Evolutionary conservation across 23 tunicate species (phyloP), one percentile per base, ranked within the genome.

Genomic region (Trididemnum nubilum): DNA sequence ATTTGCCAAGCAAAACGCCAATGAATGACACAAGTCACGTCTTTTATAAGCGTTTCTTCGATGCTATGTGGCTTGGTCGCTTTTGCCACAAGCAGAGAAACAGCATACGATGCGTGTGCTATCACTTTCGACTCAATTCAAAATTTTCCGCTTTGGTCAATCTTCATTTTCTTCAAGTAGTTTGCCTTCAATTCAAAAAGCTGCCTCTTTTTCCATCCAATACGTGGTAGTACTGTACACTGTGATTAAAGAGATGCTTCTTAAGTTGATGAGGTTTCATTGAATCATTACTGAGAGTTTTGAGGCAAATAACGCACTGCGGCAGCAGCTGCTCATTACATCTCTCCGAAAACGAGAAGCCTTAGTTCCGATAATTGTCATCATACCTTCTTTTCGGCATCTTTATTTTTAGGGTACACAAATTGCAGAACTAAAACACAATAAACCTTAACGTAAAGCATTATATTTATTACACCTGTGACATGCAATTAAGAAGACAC

Each of bases 1-100:
- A 72, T 37, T 72, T 23, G 85, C 85, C 79, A 69, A 81, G 85
- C 79, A 81, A 74, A 81, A 81, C 26, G 61, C 31, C 60, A 69
- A 58, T 81, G 36, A 81, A 81, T 81, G 69, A 63, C 69, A 63
- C 69, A 63, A 63, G 69, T 24, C 69, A 63, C 69, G 69, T 4
- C 27, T n/a, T 63, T 63, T 63, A 63, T 63, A 28, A 63, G 69
- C 69, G 69, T 63, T 28, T 63, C 69, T 63, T 23, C 69, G 69
- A 63, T 63, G 69, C 27, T 63, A 15, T 18, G 69, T 63, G 69
- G 69, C 69, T 63, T 63, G 27, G 19, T 63, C 27, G 69, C 69
- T 28, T 63, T 63, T 28, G 69, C 69, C 69, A 63, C 69, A 24
- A 63, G 69, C 69, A 63, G 69, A 63, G 69, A 63, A 63, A 63